Percentiles rank a stretch among this genome's conserved stretches.
These are phyloP conservation scores for Lethocerus indicus DNA, from an alignment of 1,140 invertebrate species.

Conservation along the genomic window DNA sequence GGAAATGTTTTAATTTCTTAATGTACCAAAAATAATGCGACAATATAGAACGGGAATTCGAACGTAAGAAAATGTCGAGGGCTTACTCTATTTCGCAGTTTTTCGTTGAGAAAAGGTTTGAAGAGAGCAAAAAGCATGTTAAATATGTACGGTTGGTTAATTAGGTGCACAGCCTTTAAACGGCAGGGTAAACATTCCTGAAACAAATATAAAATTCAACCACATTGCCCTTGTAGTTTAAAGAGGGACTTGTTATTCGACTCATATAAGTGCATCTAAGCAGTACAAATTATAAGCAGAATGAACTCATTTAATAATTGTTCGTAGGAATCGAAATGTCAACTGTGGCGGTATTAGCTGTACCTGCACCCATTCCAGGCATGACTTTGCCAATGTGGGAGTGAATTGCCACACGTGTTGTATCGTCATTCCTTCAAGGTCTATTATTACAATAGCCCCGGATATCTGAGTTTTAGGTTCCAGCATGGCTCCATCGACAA, in stretches of 20 bases:
- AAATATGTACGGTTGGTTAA: conserved; percentile 78
- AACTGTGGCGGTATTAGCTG: conserved; percentile 10
- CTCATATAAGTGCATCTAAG: too few relatives aligned
- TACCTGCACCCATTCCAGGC: conserved; percentile 47
- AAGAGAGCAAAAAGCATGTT: conserved; percentile 73
- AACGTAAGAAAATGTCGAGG: neutral
- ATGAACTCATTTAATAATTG: too few relatives aligned
- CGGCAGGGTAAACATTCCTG: conserved; percentile 47
- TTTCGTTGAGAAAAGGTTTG: conserved; percentile 68
- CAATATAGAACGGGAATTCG: neutral
- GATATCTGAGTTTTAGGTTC: conserved; percentile 40
- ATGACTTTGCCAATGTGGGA: conserved; percentile 42
- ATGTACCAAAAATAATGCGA: too few relatives aligned
- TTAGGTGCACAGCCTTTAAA: conserved; percentile 68
- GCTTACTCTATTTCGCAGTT: conserved; percentile 41
- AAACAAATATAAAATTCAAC: conserved; percentile 19
- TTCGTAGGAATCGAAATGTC: neutral
- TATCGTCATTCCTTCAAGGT: conserved; percentile 45
- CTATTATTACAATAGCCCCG: conserved; percentile 43
- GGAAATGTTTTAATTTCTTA: too few relatives aligned
- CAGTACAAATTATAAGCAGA: too few relatives aligned
- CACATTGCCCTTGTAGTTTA: too few relatives aligned
- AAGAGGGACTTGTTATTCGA: too few relatives aligned
- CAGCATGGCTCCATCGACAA: conserved; percentile 36
- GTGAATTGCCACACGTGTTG: conserved; percentile 50